These are phyloP conservation scores for Riptortus pedestris DNA, from an alignment of 1,140 invertebrate genomes.

Conservation along the genomic window DNA sequence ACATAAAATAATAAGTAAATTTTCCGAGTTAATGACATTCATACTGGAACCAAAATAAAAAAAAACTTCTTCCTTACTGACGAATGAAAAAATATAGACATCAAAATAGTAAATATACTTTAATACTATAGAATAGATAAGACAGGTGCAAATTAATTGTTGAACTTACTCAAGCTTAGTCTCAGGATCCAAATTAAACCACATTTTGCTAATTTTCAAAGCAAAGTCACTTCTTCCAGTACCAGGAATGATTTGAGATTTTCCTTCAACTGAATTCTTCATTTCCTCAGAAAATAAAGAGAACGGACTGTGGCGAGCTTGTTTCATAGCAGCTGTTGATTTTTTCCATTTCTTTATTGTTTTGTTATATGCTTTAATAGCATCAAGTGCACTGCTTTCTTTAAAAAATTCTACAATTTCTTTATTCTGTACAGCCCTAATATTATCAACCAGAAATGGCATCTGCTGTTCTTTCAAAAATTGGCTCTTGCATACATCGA, in stretches of 20 bases:
- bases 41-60: too few species aligned
- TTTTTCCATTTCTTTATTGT: constrained; percentile 51
- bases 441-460: constrained; percentile 72
- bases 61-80: too few species aligned
- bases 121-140: too few species aligned
- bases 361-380: constrained; percentile 39
- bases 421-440: constrained; percentile 49
- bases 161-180: constrained; percentile 41
- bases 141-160: too few species aligned
- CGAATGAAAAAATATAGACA: too few species aligned
- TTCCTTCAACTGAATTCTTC: constrained; percentile 31
- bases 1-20: too few species aligned
- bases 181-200: constrained; percentile 47
- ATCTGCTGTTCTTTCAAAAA: constrained; percentile 73
- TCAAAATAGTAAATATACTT: too few species aligned
- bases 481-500: constrained; percentile 80
- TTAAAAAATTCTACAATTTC: constrained; percentile 47
- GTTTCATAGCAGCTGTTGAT: constrained; percentile 33
- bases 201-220: constrained; percentile 49
- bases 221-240: constrained; percentile 38
- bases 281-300: constrained; percentile 29
- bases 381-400: constrained; percentile 38
- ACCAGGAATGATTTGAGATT: constrained; percentile 33
- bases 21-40: too few species aligned
- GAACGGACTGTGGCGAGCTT: constrained; percentile 29